Conservation (phyloP, 2,888 invertebrate species). For the Eulithis testata region DNA sequence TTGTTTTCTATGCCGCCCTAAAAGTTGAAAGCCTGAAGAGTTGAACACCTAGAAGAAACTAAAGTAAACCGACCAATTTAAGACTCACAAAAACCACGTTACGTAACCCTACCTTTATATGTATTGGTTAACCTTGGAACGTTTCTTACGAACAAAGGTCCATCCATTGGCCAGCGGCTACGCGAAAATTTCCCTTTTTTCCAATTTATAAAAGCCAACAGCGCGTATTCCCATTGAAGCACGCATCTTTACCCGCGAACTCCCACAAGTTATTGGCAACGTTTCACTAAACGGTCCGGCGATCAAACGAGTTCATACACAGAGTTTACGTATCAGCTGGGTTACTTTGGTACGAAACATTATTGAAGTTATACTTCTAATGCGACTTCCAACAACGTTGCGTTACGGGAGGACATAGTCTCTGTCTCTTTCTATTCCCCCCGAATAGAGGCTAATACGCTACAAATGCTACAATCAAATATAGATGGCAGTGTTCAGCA, state of each 20-base stretch:
- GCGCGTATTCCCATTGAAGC: constrained; percentile 29
- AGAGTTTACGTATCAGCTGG: constrained; percentile 5
- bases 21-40: too few relatives aligned
- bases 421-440: too few relatives aligned
- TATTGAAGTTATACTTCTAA: too few relatives aligned
- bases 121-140: not conserved
- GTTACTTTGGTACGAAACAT: not conserved
- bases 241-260: constrained; percentile 35
- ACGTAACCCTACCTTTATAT: not conserved
- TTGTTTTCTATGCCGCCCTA: too few relatives aligned
- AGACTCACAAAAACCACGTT: not conserved
- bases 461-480: too few relatives aligned
- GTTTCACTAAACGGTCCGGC: constrained; percentile 37
- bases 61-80: too few relatives aligned
- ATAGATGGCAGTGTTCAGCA: too few relatives aligned
- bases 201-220: constrained; percentile 32
- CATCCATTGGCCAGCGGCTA: constrained; percentile 15
- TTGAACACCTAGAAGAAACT: too few relatives aligned
- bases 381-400: too few relatives aligned
- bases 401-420: too few relatives aligned
- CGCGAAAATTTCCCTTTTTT: constrained; percentile 28
- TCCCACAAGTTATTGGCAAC: constrained; percentile 42
- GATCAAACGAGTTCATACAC: constrained; percentile 35
- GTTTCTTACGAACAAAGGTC: constrained; percentile 9
- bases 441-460: too few relatives aligned